Conservation (phyloP, 2,888 invertebrate genomes). For the Drosophila niveifrons region DNA sequence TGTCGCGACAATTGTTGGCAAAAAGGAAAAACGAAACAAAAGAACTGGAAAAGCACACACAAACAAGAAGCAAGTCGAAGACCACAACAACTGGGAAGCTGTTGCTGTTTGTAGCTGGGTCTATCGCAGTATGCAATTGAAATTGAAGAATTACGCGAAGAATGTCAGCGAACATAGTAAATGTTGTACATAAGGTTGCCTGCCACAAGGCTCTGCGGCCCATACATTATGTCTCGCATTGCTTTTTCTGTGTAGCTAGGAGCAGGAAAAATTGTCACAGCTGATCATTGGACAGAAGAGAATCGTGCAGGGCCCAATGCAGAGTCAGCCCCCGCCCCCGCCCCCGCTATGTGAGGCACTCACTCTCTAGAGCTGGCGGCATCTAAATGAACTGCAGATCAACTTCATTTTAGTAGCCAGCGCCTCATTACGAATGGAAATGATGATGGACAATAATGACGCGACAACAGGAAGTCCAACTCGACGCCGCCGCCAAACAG, state of each 20-base stretch:
- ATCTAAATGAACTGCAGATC: constrained; percentile 81
- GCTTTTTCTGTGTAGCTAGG: constrained; percentile 11
- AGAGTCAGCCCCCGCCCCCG: constrained; percentile 60
- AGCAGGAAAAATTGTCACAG: constrained; percentile 73
- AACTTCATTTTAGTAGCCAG: constrained; percentile 78
- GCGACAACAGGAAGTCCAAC: constrained; percentile 84
- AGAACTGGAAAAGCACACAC: constrained; percentile 26
- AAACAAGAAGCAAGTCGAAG: constrained; percentile 5
- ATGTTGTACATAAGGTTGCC: constrained; percentile 70
- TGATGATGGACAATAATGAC: constrained; percentile 84
- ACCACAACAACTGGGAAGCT: constrained; percentile 42
- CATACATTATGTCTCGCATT: constrained; percentile 55
- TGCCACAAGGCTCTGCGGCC: constrained; percentile 18
- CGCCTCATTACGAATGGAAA: constrained; percentile 83
- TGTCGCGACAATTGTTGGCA: constrained; percentile 82
- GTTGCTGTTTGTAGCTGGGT: constrained; percentile 34
- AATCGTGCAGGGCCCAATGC: constrained; percentile 46
- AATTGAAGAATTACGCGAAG: constrained; percentile 84
- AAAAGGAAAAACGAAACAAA: constrained; percentile 41
- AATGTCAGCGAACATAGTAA: constrained; percentile 81
- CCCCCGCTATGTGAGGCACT: constrained; percentile 45
- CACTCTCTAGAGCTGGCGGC: constrained; percentile 67
- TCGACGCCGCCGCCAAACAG: constrained; percentile 28
- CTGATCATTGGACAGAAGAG: constrained; percentile 66
- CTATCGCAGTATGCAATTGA: constrained; percentile 83